Conservation (phyloP, 2,888 invertebrate species). For the Helobdella robusta region DNA sequence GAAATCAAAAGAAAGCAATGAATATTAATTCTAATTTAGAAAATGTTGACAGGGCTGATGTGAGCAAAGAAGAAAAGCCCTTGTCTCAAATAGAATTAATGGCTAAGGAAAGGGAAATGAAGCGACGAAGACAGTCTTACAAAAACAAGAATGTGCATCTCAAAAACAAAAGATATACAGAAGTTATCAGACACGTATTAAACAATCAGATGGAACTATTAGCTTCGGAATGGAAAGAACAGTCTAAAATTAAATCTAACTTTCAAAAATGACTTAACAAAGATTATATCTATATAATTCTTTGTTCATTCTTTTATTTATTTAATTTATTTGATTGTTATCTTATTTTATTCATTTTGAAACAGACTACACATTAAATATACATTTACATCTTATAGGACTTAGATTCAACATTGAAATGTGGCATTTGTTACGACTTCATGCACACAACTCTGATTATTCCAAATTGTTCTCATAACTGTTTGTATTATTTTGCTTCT, state of each 20-base stretch:
- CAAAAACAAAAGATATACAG: conserved; percentile 18
- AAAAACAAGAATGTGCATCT: conserved; percentile 22
- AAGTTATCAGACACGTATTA: conserved; percentile 13
- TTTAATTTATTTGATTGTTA: too few species aligned
- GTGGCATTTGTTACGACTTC: not conserved
- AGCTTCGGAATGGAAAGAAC: conserved; percentile 1
- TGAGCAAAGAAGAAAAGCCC: not conserved
- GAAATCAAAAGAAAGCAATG: not conserved
- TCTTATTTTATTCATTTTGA: too few species aligned
- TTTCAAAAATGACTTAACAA: not conserved
- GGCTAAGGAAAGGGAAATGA: conserved; percentile 21
- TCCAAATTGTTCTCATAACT: conserved; percentile 1
- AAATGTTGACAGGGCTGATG: too few species aligned
- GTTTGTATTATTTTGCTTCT: not conserved
- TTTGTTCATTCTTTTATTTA: too few species aligned
- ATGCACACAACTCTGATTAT: not conserved
- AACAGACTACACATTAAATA: too few species aligned
- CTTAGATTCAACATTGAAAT: not conserved
- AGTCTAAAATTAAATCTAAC: not conserved
- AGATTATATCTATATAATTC: too few species aligned
- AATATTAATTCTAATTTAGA: too few species aligned
- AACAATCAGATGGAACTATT: conserved; percentile 17
- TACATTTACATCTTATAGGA: too few species aligned
- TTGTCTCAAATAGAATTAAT: conserved; percentile 11
- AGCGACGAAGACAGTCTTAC: conserved; percentile 26